Conservation (phyloP, 2,797 vertebrate genomes). For the Leptatherina wallacei region DNA sequence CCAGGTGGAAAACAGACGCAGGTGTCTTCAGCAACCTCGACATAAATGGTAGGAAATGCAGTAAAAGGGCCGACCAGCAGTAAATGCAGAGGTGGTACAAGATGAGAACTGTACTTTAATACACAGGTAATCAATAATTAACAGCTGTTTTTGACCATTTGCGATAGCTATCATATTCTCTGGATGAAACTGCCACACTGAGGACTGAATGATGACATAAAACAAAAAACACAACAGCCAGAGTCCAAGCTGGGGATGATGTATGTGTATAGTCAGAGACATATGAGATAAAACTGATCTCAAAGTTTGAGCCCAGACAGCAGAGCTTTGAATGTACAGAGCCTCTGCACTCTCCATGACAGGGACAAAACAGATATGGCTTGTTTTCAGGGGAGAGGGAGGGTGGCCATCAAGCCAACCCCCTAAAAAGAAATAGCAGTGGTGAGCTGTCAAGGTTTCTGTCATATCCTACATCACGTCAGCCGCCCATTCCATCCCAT, state of each 20-base stretch:
- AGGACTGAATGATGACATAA: constrained; percentile 27
- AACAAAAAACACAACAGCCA: constrained; percentile 31
- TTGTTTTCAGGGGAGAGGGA: constrained; percentile 64
- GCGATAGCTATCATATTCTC: background rate
- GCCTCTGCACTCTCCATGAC: constrained; percentile 66
- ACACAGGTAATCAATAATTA: constrained; percentile 18
- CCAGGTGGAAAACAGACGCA: constrained; percentile 58
- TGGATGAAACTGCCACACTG: constrained; percentile 20
- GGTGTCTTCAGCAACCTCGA: constrained; percentile 58
- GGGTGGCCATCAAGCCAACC: constrained; percentile 67
- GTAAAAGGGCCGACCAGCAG: constrained; percentile 7
- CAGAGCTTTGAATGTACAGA: constrained; percentile 62
- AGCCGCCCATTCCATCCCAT: constrained; percentile 73
- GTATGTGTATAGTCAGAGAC: constrained; percentile 44
- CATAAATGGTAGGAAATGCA: constrained; percentile 28
- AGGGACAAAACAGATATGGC: constrained; percentile 78
- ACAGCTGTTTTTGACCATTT: background rate
- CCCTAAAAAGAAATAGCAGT: constrained; percentile 77
- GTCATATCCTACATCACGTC: constrained; percentile 84
- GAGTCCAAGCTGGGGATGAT: constrained; percentile 46
- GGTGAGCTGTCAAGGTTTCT: constrained; percentile 79
- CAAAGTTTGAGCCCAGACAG: constrained; percentile 64
- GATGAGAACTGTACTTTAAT: constrained; percentile 29
- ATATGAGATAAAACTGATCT: constrained; percentile 63
- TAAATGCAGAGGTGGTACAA: constrained; percentile 11